Evolutionary conservation across 2,797 vertebrate species (phyloP).

Genomic region (Triplophysa yarkandensis): DNA sequence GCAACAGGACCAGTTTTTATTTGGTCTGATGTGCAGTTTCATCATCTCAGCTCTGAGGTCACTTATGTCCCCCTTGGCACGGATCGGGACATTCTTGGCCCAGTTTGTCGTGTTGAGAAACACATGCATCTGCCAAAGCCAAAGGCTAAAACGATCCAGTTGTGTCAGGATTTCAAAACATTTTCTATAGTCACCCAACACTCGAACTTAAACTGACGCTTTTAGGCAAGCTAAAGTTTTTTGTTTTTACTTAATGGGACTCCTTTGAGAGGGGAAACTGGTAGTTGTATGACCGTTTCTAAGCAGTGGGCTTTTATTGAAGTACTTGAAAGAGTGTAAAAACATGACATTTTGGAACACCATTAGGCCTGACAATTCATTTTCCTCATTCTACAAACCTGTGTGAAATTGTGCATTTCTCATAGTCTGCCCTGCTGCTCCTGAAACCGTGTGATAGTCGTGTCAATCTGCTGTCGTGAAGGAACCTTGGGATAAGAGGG

Average conservation of each 20-base stretch:
- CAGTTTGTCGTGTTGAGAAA: slow-evolving; percentile 27
- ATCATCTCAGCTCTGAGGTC: slow-evolving; percentile 28
- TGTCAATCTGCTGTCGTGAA: slow-evolving; percentile 28
- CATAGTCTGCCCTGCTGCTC: slow-evolving; percentile 24
- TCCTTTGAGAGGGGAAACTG: slow-evolving; percentile 43
- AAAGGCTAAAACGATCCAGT: slow-evolving; percentile 27
- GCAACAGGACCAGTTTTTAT: slow-evolving; percentile 50
- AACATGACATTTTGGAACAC: slow-evolving; percentile 19
- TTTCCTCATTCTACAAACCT: slow-evolving; percentile 19
- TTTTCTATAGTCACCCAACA: slow-evolving; percentile 50
- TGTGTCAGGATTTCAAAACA: slow-evolving; percentile 37
- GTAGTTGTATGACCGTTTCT: slow-evolving; percentile 25
- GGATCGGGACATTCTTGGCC: slow-evolving; percentile 16
- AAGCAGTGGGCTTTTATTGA: background rate
- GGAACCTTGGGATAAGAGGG: background rate
- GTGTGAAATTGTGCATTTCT: slow-evolving; percentile 24
- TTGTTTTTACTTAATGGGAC: slow-evolving; percentile 34
- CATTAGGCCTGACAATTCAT: slow-evolving; percentile 18
- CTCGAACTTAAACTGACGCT: slow-evolving; percentile 62
- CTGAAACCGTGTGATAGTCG: background rate
- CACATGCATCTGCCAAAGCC: slow-evolving; percentile 41
- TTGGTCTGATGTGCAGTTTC: slow-evolving; percentile 37
- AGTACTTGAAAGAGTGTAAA: slow-evolving; percentile 43
- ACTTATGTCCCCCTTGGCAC: background rate
- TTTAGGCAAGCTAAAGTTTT: slow-evolving; percentile 58